Conservation (phyloP, 2,797 vertebrate genomes). For the Acanthurus leucopareius region DNA sequence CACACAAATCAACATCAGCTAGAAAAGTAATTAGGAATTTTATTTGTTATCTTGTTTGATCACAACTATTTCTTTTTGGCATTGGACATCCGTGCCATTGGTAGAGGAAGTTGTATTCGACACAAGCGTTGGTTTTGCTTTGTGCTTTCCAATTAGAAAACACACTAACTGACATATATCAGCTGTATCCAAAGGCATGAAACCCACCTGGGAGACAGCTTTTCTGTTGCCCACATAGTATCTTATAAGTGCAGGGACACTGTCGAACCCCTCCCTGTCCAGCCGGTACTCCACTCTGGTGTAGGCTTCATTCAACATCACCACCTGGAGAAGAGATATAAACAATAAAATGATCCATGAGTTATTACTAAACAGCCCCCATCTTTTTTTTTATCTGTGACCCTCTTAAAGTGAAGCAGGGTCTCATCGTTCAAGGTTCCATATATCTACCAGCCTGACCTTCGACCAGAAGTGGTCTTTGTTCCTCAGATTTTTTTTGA, state of each 20-base stretch:
- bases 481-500: too few species aligned
- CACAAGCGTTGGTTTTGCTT: background rate
- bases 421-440: too few species aligned
- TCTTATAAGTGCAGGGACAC: conserved; percentile 91
- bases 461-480: too few species aligned
- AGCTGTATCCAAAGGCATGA: too few species aligned
- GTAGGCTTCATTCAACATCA: conserved; percentile 93
- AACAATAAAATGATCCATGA: background rate
- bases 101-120: background rate
- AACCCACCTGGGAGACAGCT: conserved; percentile 89
- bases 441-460: too few species aligned
- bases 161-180: background rate
- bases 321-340: conserved; percentile 65
- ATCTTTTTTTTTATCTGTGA: background rate
- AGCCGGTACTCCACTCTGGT: conserved; percentile 94
- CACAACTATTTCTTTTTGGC: background rate
- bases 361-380: background rate
- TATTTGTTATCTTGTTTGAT: too few species aligned
- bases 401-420: background rate
- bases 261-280: conserved; percentile 95
- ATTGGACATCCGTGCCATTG: background rate
- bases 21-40: background rate
- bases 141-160: background rate
- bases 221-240: conserved; percentile 96
- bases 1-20: background rate